Conservation (phyloP, 2,888 invertebrate genomes). For the Dryobotodes eremita region DNA sequence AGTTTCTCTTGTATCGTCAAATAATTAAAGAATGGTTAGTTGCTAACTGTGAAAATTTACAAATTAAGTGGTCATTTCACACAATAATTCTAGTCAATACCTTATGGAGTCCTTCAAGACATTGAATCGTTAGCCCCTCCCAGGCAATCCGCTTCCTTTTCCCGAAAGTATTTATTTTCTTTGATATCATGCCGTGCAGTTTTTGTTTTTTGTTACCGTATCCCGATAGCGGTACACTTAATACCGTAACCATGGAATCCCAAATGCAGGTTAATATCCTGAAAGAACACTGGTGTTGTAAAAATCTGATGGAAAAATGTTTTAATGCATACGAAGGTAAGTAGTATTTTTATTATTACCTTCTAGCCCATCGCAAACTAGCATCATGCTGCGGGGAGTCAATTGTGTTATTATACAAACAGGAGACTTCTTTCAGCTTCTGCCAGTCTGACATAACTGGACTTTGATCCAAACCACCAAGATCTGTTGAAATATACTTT, state of each 20-base stretch:
- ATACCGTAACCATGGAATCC: conserved; percentile 97
- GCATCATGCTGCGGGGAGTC: conserved; percentile 94
- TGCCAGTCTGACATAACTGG: conserved; percentile 97
- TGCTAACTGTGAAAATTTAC: neutral
- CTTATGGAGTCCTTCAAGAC: conserved; percentile 97
- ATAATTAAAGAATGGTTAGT: too few relatives aligned
- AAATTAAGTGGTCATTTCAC: neutral
- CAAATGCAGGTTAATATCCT: conserved; percentile 97
- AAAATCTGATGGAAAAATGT: neutral
- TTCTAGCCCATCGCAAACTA: conserved; percentile 94
- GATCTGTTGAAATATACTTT: conserved; percentile 88
- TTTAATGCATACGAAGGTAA: neutral
- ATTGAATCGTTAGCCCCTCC: conserved; percentile 95
- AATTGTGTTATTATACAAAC: conserved; percentile 92
- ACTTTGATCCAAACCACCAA: conserved; percentile 95
- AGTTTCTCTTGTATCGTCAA: neutral
- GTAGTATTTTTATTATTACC: conserved; percentile 75
- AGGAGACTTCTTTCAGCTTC: conserved; percentile 94
- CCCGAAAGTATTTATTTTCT: conserved; percentile 88
- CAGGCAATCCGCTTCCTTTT: conserved; percentile 86
- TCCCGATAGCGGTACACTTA: conserved; percentile 94
- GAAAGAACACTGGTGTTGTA: conserved; percentile 53
- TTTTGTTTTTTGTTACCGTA: conserved; percentile 84
- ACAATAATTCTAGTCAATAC: conserved; percentile 75
- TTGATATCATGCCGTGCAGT: conserved; percentile 90